Conservation (phyloP, 2,797 vertebrate genomes). For the Neoniphon sammara region DNA sequence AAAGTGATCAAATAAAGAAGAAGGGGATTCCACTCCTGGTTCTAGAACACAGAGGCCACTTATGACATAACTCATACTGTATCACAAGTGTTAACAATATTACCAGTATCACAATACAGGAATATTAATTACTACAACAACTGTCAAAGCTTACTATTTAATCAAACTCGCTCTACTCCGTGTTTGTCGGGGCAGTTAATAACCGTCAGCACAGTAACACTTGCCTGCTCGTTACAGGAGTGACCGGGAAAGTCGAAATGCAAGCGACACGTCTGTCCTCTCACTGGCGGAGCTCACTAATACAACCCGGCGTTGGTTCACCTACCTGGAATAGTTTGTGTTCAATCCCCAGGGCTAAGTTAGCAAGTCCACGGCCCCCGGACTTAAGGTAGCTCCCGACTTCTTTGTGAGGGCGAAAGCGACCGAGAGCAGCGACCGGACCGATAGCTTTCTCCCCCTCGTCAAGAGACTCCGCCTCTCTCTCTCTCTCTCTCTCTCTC, state of each 20-base stretch:
- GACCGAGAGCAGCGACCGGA: slow-evolving; percentile 40
- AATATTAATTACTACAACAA: background rate
- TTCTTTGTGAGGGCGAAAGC: slow-evolving; percentile 51
- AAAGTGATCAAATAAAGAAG: background rate
- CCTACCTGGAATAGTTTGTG: slow-evolving; percentile 53
- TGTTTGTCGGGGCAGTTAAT: slow-evolving; percentile 23
- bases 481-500: slow-evolving; percentile 24
- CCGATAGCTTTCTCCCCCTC: slow-evolving; percentile 57
- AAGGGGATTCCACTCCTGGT: background rate
- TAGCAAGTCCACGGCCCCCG: slow-evolving; percentile 3
- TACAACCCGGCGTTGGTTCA: background rate
- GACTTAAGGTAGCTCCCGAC: slow-evolving; percentile 53
- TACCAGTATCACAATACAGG: background rate
- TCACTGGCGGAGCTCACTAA: background rate
- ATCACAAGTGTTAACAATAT: background rate
- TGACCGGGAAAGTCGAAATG: background rate
- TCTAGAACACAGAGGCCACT: background rate
- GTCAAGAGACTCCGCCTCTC: slow-evolving; percentile 51
- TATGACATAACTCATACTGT: background rate
- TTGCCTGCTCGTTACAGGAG: background rate
- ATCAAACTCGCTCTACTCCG: background rate
- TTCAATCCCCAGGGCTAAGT: slow-evolving; percentile 29
- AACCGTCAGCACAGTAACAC: slow-evolving; percentile 9
- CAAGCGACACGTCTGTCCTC: background rate
- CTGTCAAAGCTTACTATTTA: background rate